Percentiles rank a stretch among this genome's conserved stretches.
phyloP scores from a whole-genome alignment of 2,888 invertebrate genomes.

The Eremobia ochroleuca region DNA sequence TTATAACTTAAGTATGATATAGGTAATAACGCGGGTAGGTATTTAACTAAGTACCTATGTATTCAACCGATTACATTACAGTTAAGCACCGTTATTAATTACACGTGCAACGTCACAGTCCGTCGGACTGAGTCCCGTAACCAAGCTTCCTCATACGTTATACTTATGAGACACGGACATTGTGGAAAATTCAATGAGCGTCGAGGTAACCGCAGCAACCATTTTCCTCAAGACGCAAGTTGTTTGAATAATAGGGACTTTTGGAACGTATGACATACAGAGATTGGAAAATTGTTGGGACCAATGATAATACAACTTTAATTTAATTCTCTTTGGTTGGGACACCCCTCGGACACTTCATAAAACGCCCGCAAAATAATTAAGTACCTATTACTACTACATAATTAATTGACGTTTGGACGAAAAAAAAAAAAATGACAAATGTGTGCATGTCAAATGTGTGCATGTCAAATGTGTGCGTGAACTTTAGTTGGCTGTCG shows the following conservation, averaged over 20 bases:
- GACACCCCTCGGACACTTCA: too few relatives aligned
- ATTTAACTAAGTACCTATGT: neutral
- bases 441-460: too few relatives aligned
- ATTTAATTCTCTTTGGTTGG: too few relatives aligned
- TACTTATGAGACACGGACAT: neutral
- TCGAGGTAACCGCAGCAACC: conserved; percentile 7
- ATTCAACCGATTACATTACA: neutral
- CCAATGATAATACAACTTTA: too few relatives aligned
- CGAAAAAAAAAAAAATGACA: too few relatives aligned
- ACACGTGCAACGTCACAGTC: conserved; percentile 9
- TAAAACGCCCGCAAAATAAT: too few relatives aligned
- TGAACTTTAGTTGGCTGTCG: too few relatives aligned
- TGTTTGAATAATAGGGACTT: neutral
- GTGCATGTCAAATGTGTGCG: too few relatives aligned
- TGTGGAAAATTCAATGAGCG: conserved; percentile 26
- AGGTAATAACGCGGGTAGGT: neutral
- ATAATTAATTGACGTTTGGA: too few relatives aligned
- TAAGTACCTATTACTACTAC: too few relatives aligned
- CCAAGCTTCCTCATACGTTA: conserved; percentile 25
- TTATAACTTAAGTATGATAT: too few relatives aligned
- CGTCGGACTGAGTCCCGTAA: neutral
- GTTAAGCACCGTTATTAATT: neutral
- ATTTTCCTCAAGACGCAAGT: conserved; percentile 1
- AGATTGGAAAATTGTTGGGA: neutral
- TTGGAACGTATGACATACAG: neutral